Conservation (phyloP, 2,888 invertebrate species). For the Pasiphila rectangulata region DNA sequence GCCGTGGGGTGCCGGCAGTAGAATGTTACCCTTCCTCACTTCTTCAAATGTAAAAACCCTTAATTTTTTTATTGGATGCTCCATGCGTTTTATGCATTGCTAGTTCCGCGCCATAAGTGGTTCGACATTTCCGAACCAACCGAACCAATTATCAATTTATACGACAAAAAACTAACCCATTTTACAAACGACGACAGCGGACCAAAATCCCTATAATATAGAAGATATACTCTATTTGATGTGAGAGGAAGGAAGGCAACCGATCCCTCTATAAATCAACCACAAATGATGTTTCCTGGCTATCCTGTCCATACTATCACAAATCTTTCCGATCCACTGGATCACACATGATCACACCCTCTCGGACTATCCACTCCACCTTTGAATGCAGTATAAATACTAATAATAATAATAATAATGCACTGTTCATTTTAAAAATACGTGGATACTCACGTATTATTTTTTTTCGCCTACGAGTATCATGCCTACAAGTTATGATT, state of each 20-base stretch:
- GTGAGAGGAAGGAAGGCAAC: not conserved
- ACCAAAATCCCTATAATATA: not conserved
- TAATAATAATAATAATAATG: no score
- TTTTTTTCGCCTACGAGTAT: no score
- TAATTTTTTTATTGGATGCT: no score
- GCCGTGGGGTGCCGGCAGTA: no score
- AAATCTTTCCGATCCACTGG: slow-evolving; percentile 14
- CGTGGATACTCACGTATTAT: no score
- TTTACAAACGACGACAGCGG: not conserved
- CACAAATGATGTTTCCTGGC: slow-evolving; percentile 6
- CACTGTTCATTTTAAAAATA: slow-evolving; percentile 26
- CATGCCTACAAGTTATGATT: no score
- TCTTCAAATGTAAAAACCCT: no score
- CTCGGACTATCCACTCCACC: slow-evolving; percentile 8
- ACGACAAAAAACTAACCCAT: not conserved
- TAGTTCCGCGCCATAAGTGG: no score
- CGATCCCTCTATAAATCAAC: slow-evolving; percentile 1
- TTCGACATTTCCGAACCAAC: no score
- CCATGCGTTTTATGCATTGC: no score
- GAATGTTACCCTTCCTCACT: no score
- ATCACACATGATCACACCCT: slow-evolving; percentile 7
- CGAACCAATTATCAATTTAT: not conserved
- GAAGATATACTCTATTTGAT: slow-evolving; percentile 1
- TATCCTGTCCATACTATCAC: slow-evolving; percentile 10
- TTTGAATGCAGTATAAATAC: not conserved